Evolutionary conservation across 2,888 invertebrate species (phyloP).

Genomic region (Tricholauxania praeusta): DNA sequence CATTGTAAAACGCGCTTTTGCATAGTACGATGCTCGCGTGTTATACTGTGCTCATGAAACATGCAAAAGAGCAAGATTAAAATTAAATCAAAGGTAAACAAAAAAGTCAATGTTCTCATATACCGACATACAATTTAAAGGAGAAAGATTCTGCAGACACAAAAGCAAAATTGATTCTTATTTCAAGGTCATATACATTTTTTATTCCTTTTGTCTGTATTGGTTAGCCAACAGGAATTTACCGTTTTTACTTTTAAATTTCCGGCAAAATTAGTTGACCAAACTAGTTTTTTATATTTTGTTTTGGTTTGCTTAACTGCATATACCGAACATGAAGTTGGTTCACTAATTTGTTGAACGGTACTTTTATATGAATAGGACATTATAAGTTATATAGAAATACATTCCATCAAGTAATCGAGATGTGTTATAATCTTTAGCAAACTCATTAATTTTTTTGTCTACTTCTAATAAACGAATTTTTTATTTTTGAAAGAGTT

Average conservation of each 20-base stretch:
- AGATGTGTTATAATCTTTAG: too few relatives aligned
- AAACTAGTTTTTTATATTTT: slow-evolving; percentile 31
- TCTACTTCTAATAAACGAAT: too few relatives aligned
- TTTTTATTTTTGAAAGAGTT: too few relatives aligned
- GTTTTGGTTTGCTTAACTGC: slow-evolving; percentile 5
- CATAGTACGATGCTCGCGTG: too few relatives aligned
- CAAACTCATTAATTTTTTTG: too few relatives aligned
- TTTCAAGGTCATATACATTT: slow-evolving; percentile 54
- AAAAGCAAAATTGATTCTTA: slow-evolving; percentile 32
- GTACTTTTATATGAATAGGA: too few relatives aligned
- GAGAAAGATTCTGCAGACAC: neutral
- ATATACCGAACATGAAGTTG: too few relatives aligned
- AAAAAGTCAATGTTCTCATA: slow-evolving; percentile 40
- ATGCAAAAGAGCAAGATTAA: neutral
- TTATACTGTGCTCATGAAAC: too few relatives aligned
- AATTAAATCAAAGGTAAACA: slow-evolving; percentile 24
- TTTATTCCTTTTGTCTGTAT: slow-evolving; percentile 22
- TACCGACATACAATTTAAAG: slow-evolving; percentile 2
- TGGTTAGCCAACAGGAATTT: slow-evolving; percentile 8
- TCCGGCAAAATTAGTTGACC: slow-evolving; percentile 47
- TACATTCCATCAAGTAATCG: too few relatives aligned
- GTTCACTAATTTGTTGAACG: too few relatives aligned
- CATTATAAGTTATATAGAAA: too few relatives aligned
- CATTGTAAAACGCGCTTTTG: too few relatives aligned
- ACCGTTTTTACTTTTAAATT: slow-evolving; percentile 45